Base-by-base conservation (phyloP, 2,888 invertebrate species). In the Melieria crassipennis region DNA sequence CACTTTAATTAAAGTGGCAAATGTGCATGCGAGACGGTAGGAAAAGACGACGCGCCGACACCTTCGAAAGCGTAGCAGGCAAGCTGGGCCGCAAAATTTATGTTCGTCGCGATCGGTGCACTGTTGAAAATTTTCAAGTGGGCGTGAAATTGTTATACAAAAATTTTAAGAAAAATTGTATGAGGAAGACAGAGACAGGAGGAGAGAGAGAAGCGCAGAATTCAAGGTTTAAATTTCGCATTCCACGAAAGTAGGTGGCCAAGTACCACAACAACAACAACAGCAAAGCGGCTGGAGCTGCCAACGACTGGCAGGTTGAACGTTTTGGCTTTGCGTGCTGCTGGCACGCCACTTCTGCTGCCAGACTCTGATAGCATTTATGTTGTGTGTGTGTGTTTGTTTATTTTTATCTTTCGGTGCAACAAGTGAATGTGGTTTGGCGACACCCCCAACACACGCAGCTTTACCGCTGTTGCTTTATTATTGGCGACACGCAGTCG, bases 341-440 rank as follows among this genome's bases (percentile, higher is more conserved):
- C 11, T 52, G 52, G n/a, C 13, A 13, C 11, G 52, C 13, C 52
- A n/a, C 52, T 52, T 11, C 6, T 52, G 52, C 52, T n/a, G 13
- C n/a, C 13, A n/a, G 52, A 13, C 52, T 52, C 4, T 52, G 5
- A 7, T 13, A 52, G 52, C 52, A 4, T 52, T 52, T 7, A 52
- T 13, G 50, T 3, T 50, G 50, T 50, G 50, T 50, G 7, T 11
- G 9, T 50, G 10, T 50, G 50, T 50, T 50, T 50, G 50, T 71
- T 70, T 66, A 58, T 30, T 30, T 30, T 3, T 30, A 30, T 30
- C 30, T 30, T 16, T 63, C 66, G 70, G 58, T 72, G 65, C 72
- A 73, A 72, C 75, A 75, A 75, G 75, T 75, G 75, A 75, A 75
- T 75, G 75, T 75, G 70, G 70, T 75, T 72, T 52, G 52, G 52